Base-by-base conservation (phyloP, 2,113 vertebrate genomes). In the Pardalotus punctatus region DNA sequence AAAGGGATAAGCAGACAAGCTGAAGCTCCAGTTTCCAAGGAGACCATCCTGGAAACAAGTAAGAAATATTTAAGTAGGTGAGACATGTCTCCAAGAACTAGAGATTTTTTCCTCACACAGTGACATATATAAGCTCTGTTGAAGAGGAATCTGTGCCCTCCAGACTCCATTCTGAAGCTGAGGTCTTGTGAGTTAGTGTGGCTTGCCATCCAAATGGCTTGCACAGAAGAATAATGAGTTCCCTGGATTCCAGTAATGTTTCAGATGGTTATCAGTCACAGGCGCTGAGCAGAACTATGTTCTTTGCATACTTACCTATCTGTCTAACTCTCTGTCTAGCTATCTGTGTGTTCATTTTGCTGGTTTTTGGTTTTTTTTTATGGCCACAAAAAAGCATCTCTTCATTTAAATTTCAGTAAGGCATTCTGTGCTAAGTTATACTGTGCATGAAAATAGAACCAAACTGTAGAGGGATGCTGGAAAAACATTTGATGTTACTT, bases 1-100 rank as follows among this genome's bases (percentile, higher is more conserved):
- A 92, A 93, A 90, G 21, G 88, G 38, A 91, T 86, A 80, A 94
- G 65, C 67, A 94, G 70, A 78, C 65, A 87, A 92, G 51, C 66
- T 94, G 82, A 85, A 97, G 89, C 35, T 94, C 82, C 66, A 51
- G 94, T 97, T 96, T 94, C 96, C 96, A 95, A 87, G 96, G 96
- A 96, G 58, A 97, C 82, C 65, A 88, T 57, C 38, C 62, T 7
- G 3, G 87, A 94, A 95, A 95, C 58, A 96, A 61, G 66, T 78
- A 71, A 80, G 56, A 96, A 94, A 90, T 92, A 86, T 82, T 89
- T 95, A 97, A 92, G 45, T 56, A 94, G 45, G 27, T 69, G 61
- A 1, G 1, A 53, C 22, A 50, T 25, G 36, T 60, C 72, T 87
- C 36, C 24, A 85, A 51, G 67, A 88, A 73, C 23, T 67, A 25